Percentiles rank a stretch among this genome's conserved stretches.
These are phyloP conservation scores for Arion vulgaris DNA, from an alignment of 1,140 invertebrate genomes.

Conservation along the genomic window DNA sequence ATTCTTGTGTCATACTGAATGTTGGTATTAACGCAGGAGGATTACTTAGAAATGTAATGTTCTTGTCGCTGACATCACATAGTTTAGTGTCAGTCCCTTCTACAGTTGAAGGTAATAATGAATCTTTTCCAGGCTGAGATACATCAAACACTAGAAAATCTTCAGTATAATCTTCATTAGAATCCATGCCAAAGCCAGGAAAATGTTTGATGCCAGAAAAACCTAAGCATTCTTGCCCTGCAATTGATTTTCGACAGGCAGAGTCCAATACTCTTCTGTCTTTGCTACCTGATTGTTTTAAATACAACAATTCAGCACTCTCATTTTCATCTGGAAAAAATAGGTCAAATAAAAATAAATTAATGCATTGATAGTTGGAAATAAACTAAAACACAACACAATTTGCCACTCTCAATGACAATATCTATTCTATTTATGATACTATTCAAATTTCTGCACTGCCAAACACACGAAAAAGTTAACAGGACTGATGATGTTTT, in stretches of 20 bases:
- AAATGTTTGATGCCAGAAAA: not conserved
- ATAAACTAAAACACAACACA: too few species aligned
- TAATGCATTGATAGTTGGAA: too few species aligned
- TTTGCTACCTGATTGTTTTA: not conserved
- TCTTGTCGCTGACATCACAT: not conserved
- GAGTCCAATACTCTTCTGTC: not conserved
- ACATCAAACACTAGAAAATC: constrained; percentile 1
- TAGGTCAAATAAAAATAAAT: too few species aligned
- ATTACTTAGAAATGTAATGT: not conserved
- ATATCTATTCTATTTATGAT: too few species aligned
- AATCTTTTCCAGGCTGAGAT: not conserved
- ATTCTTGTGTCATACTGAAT: not conserved
- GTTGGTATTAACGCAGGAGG: not conserved
- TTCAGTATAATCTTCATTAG: not conserved
- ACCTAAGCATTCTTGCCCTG: not conserved
- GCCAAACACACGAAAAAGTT: too few species aligned
- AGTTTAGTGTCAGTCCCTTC: not conserved
- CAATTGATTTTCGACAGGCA: not conserved
- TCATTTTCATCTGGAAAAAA: constrained; percentile 19
- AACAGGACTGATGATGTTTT: too few species aligned
- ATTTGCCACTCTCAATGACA: too few species aligned
- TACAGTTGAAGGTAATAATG: not conserved
- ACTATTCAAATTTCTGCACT: too few species aligned
- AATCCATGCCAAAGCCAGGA: not conserved
- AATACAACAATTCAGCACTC: not conserved